Evolutionary conservation across 2,888 invertebrate species (phyloP).

Genomic region (Sisyra nigra): DNA sequence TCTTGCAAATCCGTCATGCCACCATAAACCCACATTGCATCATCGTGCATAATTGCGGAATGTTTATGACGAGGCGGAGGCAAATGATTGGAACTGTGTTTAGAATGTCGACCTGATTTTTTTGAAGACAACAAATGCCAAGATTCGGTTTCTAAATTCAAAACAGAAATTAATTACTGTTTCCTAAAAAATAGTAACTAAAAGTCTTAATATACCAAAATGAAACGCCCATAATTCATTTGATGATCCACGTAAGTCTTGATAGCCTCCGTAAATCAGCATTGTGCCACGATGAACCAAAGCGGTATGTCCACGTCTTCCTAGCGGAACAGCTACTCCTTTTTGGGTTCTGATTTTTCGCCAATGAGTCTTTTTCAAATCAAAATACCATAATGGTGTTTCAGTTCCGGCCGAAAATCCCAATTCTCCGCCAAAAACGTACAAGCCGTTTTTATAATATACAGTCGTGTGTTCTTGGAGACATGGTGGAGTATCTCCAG

Average conservation of each 20-base stretch:
- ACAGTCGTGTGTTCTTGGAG: conserved; percentile 76
- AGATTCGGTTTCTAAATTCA: conserved; percentile 52
- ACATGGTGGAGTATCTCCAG: conserved; percentile 57
- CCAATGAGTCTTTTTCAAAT: conserved; percentile 45
- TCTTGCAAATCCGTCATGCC: conserved; percentile 75
- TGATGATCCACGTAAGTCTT: conserved; percentile 68
- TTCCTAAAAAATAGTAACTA: too few species aligned
- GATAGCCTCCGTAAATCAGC: conserved; percentile 77
- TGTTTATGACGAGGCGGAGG: conserved; percentile 71
- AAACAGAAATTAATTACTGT: background rate
- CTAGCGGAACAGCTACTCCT: conserved; percentile 46
- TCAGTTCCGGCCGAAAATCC: conserved; percentile 60
- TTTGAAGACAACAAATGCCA: conserved; percentile 47
- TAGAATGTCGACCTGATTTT: background rate
- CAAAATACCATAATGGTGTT: conserved; percentile 74
- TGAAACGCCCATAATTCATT: conserved; percentile 79
- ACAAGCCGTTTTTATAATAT: conserved; percentile 55
- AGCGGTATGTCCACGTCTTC: conserved; percentile 69
- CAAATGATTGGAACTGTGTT: conserved; percentile 21
- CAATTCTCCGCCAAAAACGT: conserved; percentile 78
- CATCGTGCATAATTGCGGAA: conserved; percentile 61
- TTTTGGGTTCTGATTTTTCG: conserved; percentile 39
- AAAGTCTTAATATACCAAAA: conserved; percentile 43
- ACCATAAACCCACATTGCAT: conserved; percentile 73
- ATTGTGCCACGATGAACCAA: conserved; percentile 61